Evolutionary conservation across 2,113 vertebrate species (phyloP), one percentile per base, ranked within the genome.

Genomic region (Cnemophilus loriae): DNA sequence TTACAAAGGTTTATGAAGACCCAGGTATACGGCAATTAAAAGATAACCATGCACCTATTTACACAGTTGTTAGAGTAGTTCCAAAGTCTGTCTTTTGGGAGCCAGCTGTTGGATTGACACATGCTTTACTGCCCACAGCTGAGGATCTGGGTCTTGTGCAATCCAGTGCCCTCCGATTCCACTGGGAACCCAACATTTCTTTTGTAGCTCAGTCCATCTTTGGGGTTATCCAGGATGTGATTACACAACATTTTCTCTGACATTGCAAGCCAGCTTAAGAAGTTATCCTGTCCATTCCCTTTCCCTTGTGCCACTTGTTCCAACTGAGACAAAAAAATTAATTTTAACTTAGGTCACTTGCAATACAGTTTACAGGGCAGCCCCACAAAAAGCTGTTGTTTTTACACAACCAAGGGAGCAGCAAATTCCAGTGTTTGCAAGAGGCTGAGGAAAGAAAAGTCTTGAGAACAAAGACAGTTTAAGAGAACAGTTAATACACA

Each of bases 61-160:
- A 94, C 88, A 94, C 56, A 77, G 85, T 75, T 91, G 46, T 76
- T 61, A 94, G 12, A 86, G 59, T 23, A 92, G 83, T 97, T 96
- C 85, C 88, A 92, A 97, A 96, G 94, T 93, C 82, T 94, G 47
- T 10, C 24, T 96, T 84, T 80, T 74, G 90, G 76, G 60, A 96
- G 85, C 82, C 92, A 93, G 83, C 59, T 69, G 59, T 77, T 73
- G 90, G 63, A 90, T 1, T 86, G 79, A 84, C 69, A 84, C 68
- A 77, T 39, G 55, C 55, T 95, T 90, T 92, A 85, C 56, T 80
- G 71, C 68, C 83, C 88, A 92, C 50, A 93, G 90, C 79, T 77
- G 86, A 92, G 63, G 71, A 94, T 86, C 39, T 35, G 14, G 7
- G 33, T 65, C 88, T 95, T 96, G 64, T 84, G 94, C 63, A 95